phyloP scores from a whole-genome alignment of 2,797 vertebrate genomes.

The Staurois parvus region DNA sequence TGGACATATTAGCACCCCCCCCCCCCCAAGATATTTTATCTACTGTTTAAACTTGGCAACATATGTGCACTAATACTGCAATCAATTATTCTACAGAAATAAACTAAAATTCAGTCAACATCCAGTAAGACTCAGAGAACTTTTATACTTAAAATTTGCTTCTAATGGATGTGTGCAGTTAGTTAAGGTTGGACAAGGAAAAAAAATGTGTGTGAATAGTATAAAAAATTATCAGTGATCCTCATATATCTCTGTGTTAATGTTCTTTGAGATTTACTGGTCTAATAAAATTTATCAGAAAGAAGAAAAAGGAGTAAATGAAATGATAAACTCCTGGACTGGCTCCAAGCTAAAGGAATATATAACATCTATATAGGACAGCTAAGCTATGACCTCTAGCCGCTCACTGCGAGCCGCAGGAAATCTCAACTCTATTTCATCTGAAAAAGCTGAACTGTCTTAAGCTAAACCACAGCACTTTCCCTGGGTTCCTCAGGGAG shows the following conservation, averaged over 20 bases:
- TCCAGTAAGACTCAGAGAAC: not conserved
- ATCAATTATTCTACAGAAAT: not conserved
- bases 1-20: no score
- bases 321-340: conserved; percentile 57
- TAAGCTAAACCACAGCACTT: conserved; percentile 72
- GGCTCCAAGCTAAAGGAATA: conserved; percentile 55
- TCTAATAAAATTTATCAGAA: conserved; percentile 81
- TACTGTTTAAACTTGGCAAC: not conserved
- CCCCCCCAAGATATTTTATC: not conserved
- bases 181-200: conserved; percentile 71
- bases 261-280: conserved; percentile 73
- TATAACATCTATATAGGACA: conserved; percentile 60
- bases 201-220: conserved; percentile 75
- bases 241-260: conserved; percentile 69
- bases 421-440: conserved; percentile 62
- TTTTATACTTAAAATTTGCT: not conserved
- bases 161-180: conserved; percentile 20
- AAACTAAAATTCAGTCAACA: not conserved
- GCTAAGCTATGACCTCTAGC: conserved; percentile 59
- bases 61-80: not conserved
- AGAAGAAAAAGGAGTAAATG: conserved; percentile 56
- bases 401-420: conserved; percentile 57
- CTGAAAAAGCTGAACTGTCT: conserved; percentile 74
- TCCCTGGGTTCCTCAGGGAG: conserved; percentile 55
- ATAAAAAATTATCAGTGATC: conserved; percentile 78